Evolutionary conservation across 2,888 invertebrate species (phyloP).

Genomic region (Diarsia brunnea): DNA sequence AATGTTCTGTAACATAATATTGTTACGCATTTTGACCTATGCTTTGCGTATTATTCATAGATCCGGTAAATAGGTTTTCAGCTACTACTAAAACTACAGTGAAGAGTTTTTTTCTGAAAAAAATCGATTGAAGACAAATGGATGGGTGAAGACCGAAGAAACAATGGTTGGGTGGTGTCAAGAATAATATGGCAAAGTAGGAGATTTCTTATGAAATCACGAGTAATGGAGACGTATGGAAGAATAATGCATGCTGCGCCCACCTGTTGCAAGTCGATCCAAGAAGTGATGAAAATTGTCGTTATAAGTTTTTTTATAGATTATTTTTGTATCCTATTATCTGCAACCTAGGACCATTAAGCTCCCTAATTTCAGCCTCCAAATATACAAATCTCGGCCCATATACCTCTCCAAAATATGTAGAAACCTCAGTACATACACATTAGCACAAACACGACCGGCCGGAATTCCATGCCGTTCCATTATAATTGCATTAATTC

Average conservation of each 20-base stretch:
- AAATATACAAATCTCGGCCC: constrained; percentile 14
- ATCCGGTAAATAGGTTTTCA: background rate
- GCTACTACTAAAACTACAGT: background rate
- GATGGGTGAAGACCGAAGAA: no score
- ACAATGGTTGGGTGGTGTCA: no score
- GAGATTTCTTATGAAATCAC: no score
- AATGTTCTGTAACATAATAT: background rate
- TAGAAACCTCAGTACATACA: constrained; percentile 44
- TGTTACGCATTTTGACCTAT: background rate
- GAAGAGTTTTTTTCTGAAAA: background rate
- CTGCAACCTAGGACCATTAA: background rate
- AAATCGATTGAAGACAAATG: background rate
- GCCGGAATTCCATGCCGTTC: constrained; percentile 61
- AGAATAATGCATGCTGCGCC: no score
- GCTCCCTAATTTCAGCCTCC: background rate
- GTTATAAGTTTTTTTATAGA: no score
- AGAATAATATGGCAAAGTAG: no score
- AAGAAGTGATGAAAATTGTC: background rate
- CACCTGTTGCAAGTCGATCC: background rate
- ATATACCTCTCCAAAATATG: constrained; percentile 4
- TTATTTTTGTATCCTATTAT: background rate
- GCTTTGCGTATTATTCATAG: background rate
- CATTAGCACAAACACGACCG: constrained; percentile 62
- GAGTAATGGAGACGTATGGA: no score
- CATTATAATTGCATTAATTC: constrained; percentile 74